These are phyloP conservation scores for Thyatira batis DNA, from an alignment of 2,888 invertebrate species.

Conservation along the genomic window DNA sequence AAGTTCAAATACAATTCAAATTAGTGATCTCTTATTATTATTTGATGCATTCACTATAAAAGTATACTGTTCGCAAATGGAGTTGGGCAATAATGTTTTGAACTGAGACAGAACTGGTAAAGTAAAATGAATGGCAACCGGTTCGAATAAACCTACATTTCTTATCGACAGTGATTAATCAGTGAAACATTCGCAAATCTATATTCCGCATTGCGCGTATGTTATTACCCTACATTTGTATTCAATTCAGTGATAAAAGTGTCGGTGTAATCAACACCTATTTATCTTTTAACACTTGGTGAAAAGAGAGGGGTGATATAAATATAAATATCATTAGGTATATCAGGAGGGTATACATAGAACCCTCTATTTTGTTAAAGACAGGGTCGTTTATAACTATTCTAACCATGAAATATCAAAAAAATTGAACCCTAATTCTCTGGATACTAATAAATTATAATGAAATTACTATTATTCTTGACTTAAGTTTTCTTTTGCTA, in stretches of 20 bases:
- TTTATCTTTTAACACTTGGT: not conserved
- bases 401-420: too few species aligned
- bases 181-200: constrained; percentile 3
- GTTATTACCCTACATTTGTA: constrained; percentile 1
- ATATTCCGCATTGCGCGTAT: constrained; percentile 2
- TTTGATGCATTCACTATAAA: too few species aligned
- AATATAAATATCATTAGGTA: too few species aligned
- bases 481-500: too few species aligned
- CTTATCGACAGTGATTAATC: constrained; percentile 3
- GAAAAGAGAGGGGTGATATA: not conserved
- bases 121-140: not conserved
- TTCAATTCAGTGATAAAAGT: constrained; percentile 4
- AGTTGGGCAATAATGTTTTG: not conserved
- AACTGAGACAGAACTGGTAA: not conserved
- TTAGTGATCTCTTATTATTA: too few species aligned
- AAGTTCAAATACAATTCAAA: too few species aligned
- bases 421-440: too few species aligned
- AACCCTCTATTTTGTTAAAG: too few species aligned
- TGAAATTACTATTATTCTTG: too few species aligned
- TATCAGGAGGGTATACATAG: too few species aligned
- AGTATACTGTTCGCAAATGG: not conserved
- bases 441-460: too few species aligned
- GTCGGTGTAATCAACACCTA: constrained; percentile 3
- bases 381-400: too few species aligned
- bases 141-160: not conserved